phyloP scores from a whole-genome alignment of 2,797 vertebrate species.

The Synaphobranchus kaupii region DNA sequence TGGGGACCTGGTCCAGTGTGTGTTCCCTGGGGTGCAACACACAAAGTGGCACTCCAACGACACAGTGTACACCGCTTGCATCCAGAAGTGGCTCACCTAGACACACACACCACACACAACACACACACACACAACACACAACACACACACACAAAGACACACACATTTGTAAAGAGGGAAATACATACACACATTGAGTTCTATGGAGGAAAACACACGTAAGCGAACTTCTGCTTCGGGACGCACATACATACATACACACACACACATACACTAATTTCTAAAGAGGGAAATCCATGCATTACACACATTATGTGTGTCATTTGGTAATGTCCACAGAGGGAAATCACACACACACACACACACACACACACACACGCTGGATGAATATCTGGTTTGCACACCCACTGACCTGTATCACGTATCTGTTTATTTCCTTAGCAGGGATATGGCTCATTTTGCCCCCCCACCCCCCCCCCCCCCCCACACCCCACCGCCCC shows the following conservation, averaged over 20 bases:
- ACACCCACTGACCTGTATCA: slow-evolving; percentile 51
- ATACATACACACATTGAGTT: neutral
- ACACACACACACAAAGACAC: slow-evolving; percentile 1
- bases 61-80: slow-evolving; percentile 80
- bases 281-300: neutral
- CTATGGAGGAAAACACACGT: neutral
- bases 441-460: slow-evolving; percentile 34
- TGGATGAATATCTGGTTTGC: slow-evolving; percentile 50
- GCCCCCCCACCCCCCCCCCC: neutral
- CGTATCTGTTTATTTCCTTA: slow-evolving; percentile 32
- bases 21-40: slow-evolving; percentile 76
- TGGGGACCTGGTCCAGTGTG: slow-evolving; percentile 77
- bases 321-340: neutral
- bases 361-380: slow-evolving; percentile 41
- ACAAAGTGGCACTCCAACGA: slow-evolving; percentile 86
- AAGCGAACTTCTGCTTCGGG: neutral
- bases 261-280: neutral
- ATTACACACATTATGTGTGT: neutral
- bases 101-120: slow-evolving; percentile 14
- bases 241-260: neutral
- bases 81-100: slow-evolving; percentile 86
- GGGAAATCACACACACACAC: neutral
- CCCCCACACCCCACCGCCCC: neutral
- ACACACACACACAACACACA: neutral
- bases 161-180: neutral